phyloP scores from a whole-genome alignment of 2,113 vertebrate species.

The Mandrillus leucophaeus region DNA sequence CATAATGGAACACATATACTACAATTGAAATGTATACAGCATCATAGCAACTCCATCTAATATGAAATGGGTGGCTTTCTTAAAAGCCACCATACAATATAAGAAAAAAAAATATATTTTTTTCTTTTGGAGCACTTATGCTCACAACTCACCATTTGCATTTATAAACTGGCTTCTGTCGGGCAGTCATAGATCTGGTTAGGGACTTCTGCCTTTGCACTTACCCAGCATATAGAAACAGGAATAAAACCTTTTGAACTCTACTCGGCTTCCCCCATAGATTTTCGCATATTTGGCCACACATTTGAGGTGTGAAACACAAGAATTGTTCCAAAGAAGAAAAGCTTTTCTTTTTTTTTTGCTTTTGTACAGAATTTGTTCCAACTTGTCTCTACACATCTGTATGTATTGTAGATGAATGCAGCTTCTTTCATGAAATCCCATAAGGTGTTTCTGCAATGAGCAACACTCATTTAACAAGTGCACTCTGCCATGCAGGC shows the following conservation, averaged over 20 bases:
- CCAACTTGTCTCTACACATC: conserved; percentile 74
- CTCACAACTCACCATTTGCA: background rate
- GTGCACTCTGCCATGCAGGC: conserved; percentile 83
- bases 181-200: background rate
- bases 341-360: background rate
- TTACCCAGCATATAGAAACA: background rate
- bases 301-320: conserved; percentile 37
- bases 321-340: conserved; percentile 29
- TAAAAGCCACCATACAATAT: background rate
- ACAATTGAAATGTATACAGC: background rate
- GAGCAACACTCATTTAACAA: conserved; percentile 85
- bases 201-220: background rate
- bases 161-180: background rate
- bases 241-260: conserved; percentile 28
- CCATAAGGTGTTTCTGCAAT: conserved; percentile 81
- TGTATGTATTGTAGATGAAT: conserved; percentile 77
- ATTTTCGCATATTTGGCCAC: conserved; percentile 22
- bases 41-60: background rate
- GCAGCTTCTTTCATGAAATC: conserved; percentile 80
- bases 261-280: background rate
- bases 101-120: background rate
- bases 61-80: background rate
- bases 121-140: background rate
- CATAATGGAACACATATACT: background rate
- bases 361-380: conserved; percentile 76